Evolutionary conservation across 1,140 invertebrate species (phyloP), one percentile per base, ranked within the genome.

Genomic region (Bombus soroeensis): DNA sequence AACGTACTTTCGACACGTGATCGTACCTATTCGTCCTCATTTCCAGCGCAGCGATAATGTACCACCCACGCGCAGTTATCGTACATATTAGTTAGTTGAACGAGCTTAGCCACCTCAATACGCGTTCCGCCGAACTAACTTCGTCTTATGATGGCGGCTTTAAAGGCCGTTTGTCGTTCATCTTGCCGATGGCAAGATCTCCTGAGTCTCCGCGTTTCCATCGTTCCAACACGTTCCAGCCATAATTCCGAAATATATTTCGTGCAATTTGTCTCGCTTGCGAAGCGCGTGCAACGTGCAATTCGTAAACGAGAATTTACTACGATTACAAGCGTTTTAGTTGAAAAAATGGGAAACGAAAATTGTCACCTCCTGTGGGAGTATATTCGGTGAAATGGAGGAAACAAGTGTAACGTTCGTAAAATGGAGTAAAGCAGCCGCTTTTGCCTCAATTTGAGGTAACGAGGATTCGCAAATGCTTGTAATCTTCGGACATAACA

Each of bases 1-100:
- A 85, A 85, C 62, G 32, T 72, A 57, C 83, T 85, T 80, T 85
- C 68, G 77, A 85, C 83, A 80, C 76, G 77, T 79, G 84, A 81
- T 85, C 79, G 77, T 81, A 85, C 84, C 84, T 85, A 85, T 85
- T 85, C 84, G 79, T 85, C 84, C 84, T 85, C 84, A 10, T 85
- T 81, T 81, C 47, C 78, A 75, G 59, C 70, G 70, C 57, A 66
- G 72, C 79, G 78, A 85, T 85, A 85, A 85, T 81, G 37, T 70
- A 85, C 71, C 47, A 57, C 47, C 84, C 37, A 81, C 37, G 71
- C 41, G 84, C 79, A 74, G 84, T 85, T 81, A 81, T 74, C 84
- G 77, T 81, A 81, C 59, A 85, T 85, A 85, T 85, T 85, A 81
- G 84, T 85, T 85, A 75, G 79, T 43, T 43, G 84, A 85, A 75